Evolutionary conservation across 2,113 vertebrate species (phyloP), one percentile per base, ranked within the genome.

Genomic region (Gadus chalcogrammus): DNA sequence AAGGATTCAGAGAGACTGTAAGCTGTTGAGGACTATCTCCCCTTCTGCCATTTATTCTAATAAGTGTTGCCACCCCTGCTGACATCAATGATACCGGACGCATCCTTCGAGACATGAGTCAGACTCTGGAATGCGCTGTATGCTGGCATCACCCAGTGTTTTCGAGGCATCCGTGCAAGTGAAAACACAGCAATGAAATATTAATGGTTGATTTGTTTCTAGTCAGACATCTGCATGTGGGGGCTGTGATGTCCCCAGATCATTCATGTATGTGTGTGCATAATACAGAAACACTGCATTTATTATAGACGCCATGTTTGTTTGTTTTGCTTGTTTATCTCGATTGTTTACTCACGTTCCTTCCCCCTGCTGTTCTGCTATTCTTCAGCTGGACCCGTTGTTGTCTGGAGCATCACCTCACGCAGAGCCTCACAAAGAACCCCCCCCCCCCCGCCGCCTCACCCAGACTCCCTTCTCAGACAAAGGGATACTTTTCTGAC

Each of bases 101-200:
- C 18, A 17, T 70, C 64, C 86, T 78, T 82, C 76, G 61, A 83
- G 81, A 88, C 85, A 60, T 84, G 81, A 88, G 82, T 90, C 87
- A 89, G 85, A 87, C 87, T 85, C 77, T 61, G 72, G 74, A 84
- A 84, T 86, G 73, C 2, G 70, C 61, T 68, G 78, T 73, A 35
- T 68, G 74, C 79, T 77, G 83, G 76, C 74, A 81, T 55, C 79
- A 80, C 79, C 81, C 81, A 24, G 24, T 76, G 76, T 79, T 76
- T 67, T 76, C 76, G 64, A 86, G 74, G 65, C 77, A 65, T 81
- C 67, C 65, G 42, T 70, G 22, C 16, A 28, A 31, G 52, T 71
- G 72, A 80, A 76, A 77, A 59, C 55, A 74, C 62, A 11, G 16
- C 16, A 69, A 77, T 84, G 71, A 81, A 81, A 79, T 64, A 79